Percentiles rank a stretch among this genome's conserved stretches.
These are phyloP conservation scores for Phataginus tricuspis DNA, from an alignment of 2,797 vertebrate species.

Conservation along the genomic window DNA sequence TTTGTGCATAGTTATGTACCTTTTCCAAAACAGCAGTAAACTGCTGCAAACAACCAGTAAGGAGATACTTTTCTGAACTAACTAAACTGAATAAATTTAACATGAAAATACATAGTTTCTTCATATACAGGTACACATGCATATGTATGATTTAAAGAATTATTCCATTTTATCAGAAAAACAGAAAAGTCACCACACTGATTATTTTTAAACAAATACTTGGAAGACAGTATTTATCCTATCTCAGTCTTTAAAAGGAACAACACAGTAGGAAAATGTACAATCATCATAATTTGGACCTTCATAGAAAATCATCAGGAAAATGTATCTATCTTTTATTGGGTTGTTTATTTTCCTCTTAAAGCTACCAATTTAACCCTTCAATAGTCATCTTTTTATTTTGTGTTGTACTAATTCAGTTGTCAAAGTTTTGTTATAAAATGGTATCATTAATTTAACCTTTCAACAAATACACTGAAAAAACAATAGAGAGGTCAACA, in stretches of 20 bases:
- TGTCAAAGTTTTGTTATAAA: neutral
- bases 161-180: neutral
- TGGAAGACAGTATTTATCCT: neutral
- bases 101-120: neutral
- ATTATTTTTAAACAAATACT: neutral
- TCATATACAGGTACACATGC: too few species aligned
- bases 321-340: neutral
- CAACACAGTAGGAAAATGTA: neutral
- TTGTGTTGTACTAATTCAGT: neutral
- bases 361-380: neutral
- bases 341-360: neutral
- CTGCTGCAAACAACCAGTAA: neutral
- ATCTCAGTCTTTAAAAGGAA: neutral
- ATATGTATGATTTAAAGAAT: neutral
- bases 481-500: neutral
- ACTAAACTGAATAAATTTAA: neutral
- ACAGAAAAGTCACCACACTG: neutral
- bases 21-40: neutral
- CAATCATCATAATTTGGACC: neutral
- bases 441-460: neutral
- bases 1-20: neutral
- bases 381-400: neutral
- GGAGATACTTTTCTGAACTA: neutral
- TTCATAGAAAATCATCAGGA: neutral
- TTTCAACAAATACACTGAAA: neutral